These are phyloP conservation scores for Hydrocynus forskahlii DNA, from an alignment of 2,797 vertebrate species.

Conservation along the genomic window DNA sequence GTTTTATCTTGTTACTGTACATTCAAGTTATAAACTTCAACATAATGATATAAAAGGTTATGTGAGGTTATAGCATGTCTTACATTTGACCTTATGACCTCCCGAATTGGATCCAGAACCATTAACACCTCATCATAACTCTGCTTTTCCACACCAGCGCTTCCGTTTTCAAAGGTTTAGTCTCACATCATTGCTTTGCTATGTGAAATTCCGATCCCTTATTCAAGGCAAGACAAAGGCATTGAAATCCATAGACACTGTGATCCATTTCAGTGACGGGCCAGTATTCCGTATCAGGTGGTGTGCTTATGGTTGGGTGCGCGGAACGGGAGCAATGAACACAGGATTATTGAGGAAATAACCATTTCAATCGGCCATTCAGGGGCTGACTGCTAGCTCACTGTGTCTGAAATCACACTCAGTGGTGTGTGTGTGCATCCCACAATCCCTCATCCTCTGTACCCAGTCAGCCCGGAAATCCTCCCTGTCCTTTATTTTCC, in stretches of 20 bases:
- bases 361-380: constrained; percentile 56
- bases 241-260: constrained; percentile 44
- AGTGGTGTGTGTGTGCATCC: constrained; percentile 34
- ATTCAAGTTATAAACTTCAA: too few species aligned
- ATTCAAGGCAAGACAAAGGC: constrained; percentile 37
- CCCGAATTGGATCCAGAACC: neutral
- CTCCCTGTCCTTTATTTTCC: constrained; percentile 56
- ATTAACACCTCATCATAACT: constrained; percentile 36
- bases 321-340: constrained; percentile 49
- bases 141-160: constrained; percentile 32
- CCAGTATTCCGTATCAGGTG: constrained; percentile 37
- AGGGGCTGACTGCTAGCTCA: constrained; percentile 36
- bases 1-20: too few species aligned
- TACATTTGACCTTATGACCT: constrained; percentile 43
- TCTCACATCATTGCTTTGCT: constrained; percentile 40
- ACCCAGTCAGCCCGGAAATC: constrained; percentile 58
- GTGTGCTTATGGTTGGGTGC: constrained; percentile 39
- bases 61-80: constrained; percentile 17
- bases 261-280: constrained; percentile 52
- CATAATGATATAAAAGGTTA: neutral
- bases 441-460: constrained; percentile 56
- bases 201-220: constrained; percentile 45
- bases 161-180: constrained; percentile 50
- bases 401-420: constrained; percentile 57
- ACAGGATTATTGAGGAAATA: constrained; percentile 53